Percentiles rank a stretch among this genome's conserved stretches.
phyloP scores from a whole-genome alignment of 2,888 invertebrate genomes.

The Stenchaetothrips biformis region DNA sequence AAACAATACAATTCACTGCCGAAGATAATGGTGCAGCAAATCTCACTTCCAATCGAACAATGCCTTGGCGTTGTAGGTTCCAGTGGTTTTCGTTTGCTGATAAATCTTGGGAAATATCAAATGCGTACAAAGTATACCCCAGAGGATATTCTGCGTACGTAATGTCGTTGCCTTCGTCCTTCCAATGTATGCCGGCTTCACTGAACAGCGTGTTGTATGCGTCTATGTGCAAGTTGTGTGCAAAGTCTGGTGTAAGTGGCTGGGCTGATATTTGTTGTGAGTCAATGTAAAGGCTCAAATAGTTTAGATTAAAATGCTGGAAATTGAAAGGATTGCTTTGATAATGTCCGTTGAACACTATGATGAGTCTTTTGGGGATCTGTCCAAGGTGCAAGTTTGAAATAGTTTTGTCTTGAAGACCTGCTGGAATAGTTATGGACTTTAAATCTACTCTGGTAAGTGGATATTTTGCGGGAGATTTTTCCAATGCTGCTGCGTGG shows the following conservation, averaged over 20 bases:
- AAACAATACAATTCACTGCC: slow-evolving; percentile 39
- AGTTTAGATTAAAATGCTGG: slow-evolving; percentile 34
- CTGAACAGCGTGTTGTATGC: slow-evolving; percentile 39
- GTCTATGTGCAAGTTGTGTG: slow-evolving; percentile 34
- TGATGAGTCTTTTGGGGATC: slow-evolving; percentile 35
- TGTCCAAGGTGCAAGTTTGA: slow-evolving; percentile 39
- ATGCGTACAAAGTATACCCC: slow-evolving; percentile 38
- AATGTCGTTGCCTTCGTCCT: slow-evolving; percentile 26
- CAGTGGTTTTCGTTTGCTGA: slow-evolving; percentile 34
- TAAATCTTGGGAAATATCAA: slow-evolving; percentile 40
- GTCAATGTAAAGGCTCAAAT: slow-evolving; percentile 36
- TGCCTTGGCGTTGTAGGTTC: neutral
- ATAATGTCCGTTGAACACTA: slow-evolving; percentile 28
- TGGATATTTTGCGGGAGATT: slow-evolving; percentile 37
- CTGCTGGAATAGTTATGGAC: slow-evolving; percentile 37
- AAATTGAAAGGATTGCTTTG: slow-evolving; percentile 29
- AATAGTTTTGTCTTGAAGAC: slow-evolving; percentile 40
- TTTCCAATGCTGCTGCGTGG: neutral
- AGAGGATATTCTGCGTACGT: slow-evolving; percentile 26
- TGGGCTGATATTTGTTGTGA: slow-evolving; percentile 34
- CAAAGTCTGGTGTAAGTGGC: slow-evolving; percentile 34
- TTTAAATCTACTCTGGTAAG: slow-evolving; percentile 38
- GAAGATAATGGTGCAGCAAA: slow-evolving; percentile 36
- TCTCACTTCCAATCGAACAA: slow-evolving; percentile 26
- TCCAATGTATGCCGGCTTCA: neutral